A percentile compares a stretch with the other conserved stretches of the same genome.
Evolutionary conservation across 2,113 vertebrate genomes (phyloP).

Genomic region (Crotalus tigris): DNA sequence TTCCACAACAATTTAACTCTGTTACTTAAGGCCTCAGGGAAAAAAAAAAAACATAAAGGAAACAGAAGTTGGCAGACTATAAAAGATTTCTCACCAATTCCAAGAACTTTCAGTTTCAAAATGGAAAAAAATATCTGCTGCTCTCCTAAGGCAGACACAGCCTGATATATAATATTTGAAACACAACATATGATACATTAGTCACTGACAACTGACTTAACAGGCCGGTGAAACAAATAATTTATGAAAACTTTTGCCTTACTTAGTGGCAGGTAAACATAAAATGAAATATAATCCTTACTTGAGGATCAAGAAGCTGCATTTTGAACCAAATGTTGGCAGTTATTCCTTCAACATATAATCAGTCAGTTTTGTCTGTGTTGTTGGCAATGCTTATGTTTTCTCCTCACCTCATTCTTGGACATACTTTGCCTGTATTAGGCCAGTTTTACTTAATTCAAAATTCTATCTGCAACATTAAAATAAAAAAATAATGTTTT

Average conservation of each 20-base stretch:
- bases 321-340: conserved; percentile 50
- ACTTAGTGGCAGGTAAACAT: conserved; percentile 43
- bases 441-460: conserved; percentile 55
- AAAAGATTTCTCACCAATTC: conserved; percentile 47
- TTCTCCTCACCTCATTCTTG: not conserved
- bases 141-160: conserved; percentile 52
- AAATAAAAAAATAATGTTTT: conserved; percentile 49
- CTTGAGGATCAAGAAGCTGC: conserved; percentile 44
- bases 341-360: conserved; percentile 44
- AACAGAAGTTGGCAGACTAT: conserved; percentile 46
- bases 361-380: conserved; percentile 53
- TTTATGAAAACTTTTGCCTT: conserved; percentile 48
- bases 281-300: conserved; percentile 42
- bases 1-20: conserved; percentile 44
- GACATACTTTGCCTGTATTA: conserved; percentile 19
- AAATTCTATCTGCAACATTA: conserved; percentile 46
- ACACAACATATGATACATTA: conserved; percentile 42
- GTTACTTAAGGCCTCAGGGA: conserved; percentile 3
- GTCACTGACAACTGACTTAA: conserved; percentile 56
- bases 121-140: conserved; percentile 57
- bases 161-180: conserved; percentile 51
- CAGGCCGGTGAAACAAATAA: conserved; percentile 36
- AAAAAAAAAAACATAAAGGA: conserved; percentile 37
- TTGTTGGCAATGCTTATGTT: conserved; percentile 27
- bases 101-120: conserved; percentile 54